Evolutionary conservation across 2,888 invertebrate species (phyloP), one percentile per base, ranked within the genome.

Genomic region (Artemia sinica): DNA sequence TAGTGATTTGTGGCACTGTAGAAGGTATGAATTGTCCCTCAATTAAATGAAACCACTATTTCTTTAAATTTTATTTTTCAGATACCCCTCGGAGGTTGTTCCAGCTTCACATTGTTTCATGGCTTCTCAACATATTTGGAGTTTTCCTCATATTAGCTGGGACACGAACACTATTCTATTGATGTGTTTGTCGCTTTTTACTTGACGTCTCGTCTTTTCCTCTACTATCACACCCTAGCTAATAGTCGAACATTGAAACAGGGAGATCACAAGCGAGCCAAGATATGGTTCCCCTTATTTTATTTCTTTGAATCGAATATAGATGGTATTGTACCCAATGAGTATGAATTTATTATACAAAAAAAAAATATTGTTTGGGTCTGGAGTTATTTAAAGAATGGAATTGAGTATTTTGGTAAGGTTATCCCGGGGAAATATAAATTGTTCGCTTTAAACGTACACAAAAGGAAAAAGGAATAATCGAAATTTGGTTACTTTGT

Each of bases 121-220:
- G 98, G 98, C 87, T 97, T 76, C 85, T 96, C 81, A 98, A 98
- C 78, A 90, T 97, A 86, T 98, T 98, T 80, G 98, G 96, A 66
- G 91, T 99, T 75, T 98, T 99, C 82, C 97, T 98, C 81, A 97
- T 99, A 75, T 82, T 99, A 74, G 96, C 97, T 50, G n/a, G 97
- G 95, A 49, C 98, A 98, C 79, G 98, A 98, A 80, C 98, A 98
- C 81, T 98, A 98, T 80, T 96, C 95, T 71, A 98, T 98, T 73
- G 98, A 98, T 79, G 96, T 98, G 69, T 98, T 98, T 80, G 92
- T 98, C 71, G 98, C 97, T 13, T 98, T 98, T 81, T 98, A 98
- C 81, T 95, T 98, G 77, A 91, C 93, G 48, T 95, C 95, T 69
- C 84, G 98, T 66, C 84, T 98, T 71, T 98, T 98, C 81, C 85